A percentile compares a stretch with the other conserved stretches of the same genome.
phyloP scores from a whole-genome alignment of 2,797 vertebrate genomes.

The Morelia viridis region DNA sequence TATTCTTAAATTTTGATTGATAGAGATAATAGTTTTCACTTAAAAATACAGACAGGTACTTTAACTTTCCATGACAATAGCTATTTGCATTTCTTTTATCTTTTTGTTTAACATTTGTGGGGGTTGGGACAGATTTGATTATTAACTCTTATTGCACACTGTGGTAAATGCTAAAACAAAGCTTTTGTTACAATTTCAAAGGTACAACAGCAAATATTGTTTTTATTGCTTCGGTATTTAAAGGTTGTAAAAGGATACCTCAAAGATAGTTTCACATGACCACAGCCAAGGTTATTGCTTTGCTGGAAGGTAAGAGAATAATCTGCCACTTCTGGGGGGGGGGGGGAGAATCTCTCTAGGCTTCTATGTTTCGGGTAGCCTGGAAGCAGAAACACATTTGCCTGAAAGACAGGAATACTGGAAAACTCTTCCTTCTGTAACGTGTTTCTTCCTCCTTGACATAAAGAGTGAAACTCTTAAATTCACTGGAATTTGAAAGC shows the following conservation, averaged over 20 bases:
- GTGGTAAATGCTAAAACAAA: constrained; percentile 82
- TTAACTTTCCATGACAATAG: constrained; percentile 88
- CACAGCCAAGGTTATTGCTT: constrained; percentile 66
- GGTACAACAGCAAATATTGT: constrained; percentile 81
- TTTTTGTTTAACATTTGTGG: constrained; percentile 84
- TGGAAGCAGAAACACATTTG: constrained; percentile 21
- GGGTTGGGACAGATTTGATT: constrained; percentile 83
- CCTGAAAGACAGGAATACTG: background rate
- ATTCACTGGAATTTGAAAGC: background rate
- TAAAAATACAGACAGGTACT: constrained; percentile 87
- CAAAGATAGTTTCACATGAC: constrained; percentile 76
- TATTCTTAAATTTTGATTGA: constrained; percentile 89
- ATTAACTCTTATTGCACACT: constrained; percentile 83
- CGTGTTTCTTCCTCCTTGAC: background rate
- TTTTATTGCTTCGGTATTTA: constrained; percentile 76
- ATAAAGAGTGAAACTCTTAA: constrained; percentile 5
- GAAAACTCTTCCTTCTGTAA: background rate
- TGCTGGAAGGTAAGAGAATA: constrained; percentile 63
- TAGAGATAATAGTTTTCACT: constrained; percentile 88
- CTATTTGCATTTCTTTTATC: constrained; percentile 87
- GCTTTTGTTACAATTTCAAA: constrained; percentile 80
- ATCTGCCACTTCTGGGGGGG: too few relatives aligned
- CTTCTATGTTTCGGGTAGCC: constrained; percentile 14
- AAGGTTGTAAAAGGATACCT: constrained; percentile 77
- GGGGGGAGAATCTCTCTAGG: background rate